Percentiles rank a stretch among this genome's conserved stretches.
Evolutionary conservation across 2,888 invertebrate species (phyloP).

Genomic region (Drosophila nigritarsus): DNA sequence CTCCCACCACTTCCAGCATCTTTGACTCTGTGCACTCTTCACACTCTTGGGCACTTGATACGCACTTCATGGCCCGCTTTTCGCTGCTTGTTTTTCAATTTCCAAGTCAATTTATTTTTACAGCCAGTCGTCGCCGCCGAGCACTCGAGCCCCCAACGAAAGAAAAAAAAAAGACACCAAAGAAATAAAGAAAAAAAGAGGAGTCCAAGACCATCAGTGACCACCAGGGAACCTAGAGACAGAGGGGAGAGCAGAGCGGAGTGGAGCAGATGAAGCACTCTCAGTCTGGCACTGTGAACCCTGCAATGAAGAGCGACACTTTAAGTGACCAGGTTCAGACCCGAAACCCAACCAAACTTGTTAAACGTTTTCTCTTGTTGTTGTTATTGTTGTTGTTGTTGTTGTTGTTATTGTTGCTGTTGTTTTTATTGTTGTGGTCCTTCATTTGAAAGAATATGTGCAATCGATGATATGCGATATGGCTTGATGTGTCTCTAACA

Average conservation of each 20-base stretch:
- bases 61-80: conserved; percentile 57
- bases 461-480: conserved; percentile 62
- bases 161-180: background rate
- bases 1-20: conserved; percentile 19
- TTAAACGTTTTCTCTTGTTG: conserved; percentile 43
- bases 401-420: conserved; percentile 13
- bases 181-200: background rate
- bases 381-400: conserved; percentile 3
- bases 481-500: conserved; percentile 56
- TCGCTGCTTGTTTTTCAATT: conserved; percentile 72
- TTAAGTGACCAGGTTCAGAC: conserved; percentile 58
- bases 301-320: conserved; percentile 77
- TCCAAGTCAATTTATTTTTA: conserved; percentile 81
- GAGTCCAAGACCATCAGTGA: conserved; percentile 34
- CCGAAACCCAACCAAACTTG: conserved; percentile 53
- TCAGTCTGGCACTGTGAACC: conserved; percentile 50
- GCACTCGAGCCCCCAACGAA: conserved; percentile 44
- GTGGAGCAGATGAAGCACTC: conserved; percentile 37
- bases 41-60: conserved; percentile 48
- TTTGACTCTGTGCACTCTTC: conserved; percentile 16
- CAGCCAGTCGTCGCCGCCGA: conserved; percentile 52
- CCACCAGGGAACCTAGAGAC: conserved; percentile 1
- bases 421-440: conserved; percentile 1
- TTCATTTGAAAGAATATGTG: conserved; percentile 38
- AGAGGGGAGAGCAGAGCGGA: background rate